Base-by-base conservation (phyloP, 1,140 invertebrate species). In the Idris sp. region DNA sequence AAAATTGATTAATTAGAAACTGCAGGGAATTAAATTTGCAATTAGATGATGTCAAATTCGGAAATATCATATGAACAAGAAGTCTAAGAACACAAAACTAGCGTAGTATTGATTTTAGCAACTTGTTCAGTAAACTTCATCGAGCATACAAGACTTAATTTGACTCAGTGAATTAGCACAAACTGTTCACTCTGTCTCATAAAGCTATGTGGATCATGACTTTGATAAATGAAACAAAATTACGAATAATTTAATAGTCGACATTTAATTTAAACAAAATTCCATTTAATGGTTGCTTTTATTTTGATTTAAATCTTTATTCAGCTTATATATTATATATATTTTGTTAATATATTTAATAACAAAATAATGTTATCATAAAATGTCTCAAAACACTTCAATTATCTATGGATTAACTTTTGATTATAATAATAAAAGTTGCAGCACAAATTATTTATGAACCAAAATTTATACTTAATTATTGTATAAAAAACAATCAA, bases 101-200 rank as follows among this genome's bases (percentile, higher is more conserved):
- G 18, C 43, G n/a, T 16, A 15, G 48, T 71, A 71, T 71, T 71
- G 67, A 71, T 71, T 61, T 71, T 61, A 44, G 40, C 33, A 71
- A 71, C 54, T 71, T 59, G 44, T 61, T 61, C 46, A 54, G 48
- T 54, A 71, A 71, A 62, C 56, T 71, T 62, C 48, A 54, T 54
- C 48, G 54, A 61, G 40, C 65, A 53, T 49, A 61, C 54, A 54
- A 69, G 54, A 69, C 56, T 71, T 62, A 71, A 62, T 61, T 71
- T 71, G 54, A 69, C 54, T 69, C 46, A 38, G 48, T 54, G 65
- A 69, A 69, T 69, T 69, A 69, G 46, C 46, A 56, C 64, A 68
- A 68, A 51, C 51, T 51, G 43, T 58, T 68, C 33, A 67, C 33
- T 67, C 22, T 51, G 44, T 69, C 54, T 69, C 53, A 38, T 53